A percentile compares a stretch with the other conserved stretches of the same genome.
phyloP scores from a whole-genome alignment of 53 echinoderm and acorn worm species.

The Glandiceps talaboti region DNA sequence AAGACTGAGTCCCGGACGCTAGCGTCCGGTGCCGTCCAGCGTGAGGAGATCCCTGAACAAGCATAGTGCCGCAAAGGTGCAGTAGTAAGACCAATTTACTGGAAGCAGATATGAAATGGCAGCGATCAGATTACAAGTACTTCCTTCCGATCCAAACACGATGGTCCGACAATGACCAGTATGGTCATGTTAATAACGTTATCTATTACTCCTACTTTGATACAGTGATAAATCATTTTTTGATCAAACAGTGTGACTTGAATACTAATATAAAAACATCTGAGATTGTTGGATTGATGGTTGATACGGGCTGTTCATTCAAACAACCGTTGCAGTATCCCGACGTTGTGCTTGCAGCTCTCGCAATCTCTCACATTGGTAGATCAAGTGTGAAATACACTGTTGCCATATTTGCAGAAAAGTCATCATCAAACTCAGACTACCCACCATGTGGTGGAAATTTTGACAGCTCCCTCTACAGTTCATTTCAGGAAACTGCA shows the following conservation, averaged over 20 bases:
- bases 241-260: slow-evolving; percentile 35
- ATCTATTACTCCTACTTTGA: slow-evolving; percentile 79
- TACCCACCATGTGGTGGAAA: not conserved
- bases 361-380: slow-evolving; percentile 55
- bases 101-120: too few species aligned
- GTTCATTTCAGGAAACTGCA: slow-evolving; percentile 19
- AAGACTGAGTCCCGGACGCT: too few species aligned
- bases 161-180: slow-evolving; percentile 56
- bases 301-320: slow-evolving; percentile 50
- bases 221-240: slow-evolving; percentile 69
- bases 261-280: slow-evolving; percentile 33
- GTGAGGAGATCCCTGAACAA: too few species aligned
- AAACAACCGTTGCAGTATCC: slow-evolving; percentile 49
- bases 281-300: slow-evolving; percentile 50
- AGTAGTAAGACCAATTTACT: too few species aligned
- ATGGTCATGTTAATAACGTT: slow-evolving; percentile 73
- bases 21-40: too few species aligned
- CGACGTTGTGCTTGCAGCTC: slow-evolving; percentile 42
- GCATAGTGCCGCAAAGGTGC: too few species aligned
- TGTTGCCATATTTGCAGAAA: slow-evolving; percentile 56
- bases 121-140: slow-evolving; percentile 48
- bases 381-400: slow-evolving; percentile 69
- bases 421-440: not conserved
- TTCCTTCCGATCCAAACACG: slow-evolving; percentile 78
- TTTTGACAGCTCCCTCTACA: not conserved